Conservation (phyloP, 2,888 invertebrate genomes). For the Augiades crinisus region DNA sequence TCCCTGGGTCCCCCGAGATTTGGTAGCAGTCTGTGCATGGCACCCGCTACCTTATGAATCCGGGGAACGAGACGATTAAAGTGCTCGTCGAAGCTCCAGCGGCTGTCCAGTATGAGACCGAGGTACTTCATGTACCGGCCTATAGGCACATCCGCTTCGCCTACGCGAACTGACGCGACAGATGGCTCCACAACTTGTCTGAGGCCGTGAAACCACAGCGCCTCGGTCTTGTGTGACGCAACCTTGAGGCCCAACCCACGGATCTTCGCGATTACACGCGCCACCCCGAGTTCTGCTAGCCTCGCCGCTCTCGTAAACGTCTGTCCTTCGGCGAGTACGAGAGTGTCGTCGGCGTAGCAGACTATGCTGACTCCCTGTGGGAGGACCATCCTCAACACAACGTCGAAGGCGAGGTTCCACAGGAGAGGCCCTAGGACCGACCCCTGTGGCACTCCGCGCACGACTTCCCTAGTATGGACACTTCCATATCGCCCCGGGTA, state of each 20-base stretch:
- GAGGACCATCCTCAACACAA: slow-evolving; percentile 14
- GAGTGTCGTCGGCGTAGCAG: no score
- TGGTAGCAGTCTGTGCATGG: no score
- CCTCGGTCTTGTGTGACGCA: slow-evolving; percentile 28
- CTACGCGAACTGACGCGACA: slow-evolving; percentile 8
- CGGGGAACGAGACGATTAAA: slow-evolving; percentile 9
- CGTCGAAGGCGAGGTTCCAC: slow-evolving; percentile 32
- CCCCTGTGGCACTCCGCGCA: slow-evolving; percentile 9
- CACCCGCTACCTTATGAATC: slow-evolving; percentile 1
- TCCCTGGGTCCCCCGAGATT: background rate
- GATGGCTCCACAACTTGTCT: slow-evolving; percentile 9
- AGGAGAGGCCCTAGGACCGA: no score
- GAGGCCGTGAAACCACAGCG: slow-evolving; percentile 26
- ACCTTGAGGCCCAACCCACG: slow-evolving; percentile 19
- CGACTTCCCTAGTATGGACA: background rate
- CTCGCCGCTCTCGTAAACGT: slow-evolving; percentile 2
- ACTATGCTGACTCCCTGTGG: background rate
- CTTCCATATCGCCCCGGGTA: slow-evolving; percentile 4
- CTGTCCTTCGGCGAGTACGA: slow-evolving; percentile 11
- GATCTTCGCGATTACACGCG: slow-evolving; percentile 21
- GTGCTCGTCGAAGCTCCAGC: no score
- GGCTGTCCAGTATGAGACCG: no score
- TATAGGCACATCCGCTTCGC: background rate
- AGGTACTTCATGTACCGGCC: slow-evolving; percentile 21
- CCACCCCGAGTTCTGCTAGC: slow-evolving; percentile 20